A percentile compares a stretch with the other conserved stretches of the same genome.
Evolutionary conservation across 2,113 vertebrate species (phyloP).

Genomic region (Eonycteris spelaea): DNA sequence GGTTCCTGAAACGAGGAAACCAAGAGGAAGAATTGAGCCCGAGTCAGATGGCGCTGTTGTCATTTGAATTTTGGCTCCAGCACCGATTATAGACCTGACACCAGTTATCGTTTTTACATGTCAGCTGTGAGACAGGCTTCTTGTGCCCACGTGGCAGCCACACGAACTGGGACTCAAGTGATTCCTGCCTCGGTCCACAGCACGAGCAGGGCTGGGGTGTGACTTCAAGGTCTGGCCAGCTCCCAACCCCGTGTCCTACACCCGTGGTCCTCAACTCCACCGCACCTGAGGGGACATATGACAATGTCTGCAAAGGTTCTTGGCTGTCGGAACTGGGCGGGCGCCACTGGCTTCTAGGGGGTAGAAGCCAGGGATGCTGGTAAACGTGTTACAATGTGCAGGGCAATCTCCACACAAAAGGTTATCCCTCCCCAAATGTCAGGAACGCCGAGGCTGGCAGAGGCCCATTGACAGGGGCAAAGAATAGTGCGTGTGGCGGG

Average conservation of each 20-base stretch:
- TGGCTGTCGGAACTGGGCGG: not conserved
- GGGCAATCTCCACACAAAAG: not conserved
- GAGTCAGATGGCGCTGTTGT: not conserved
- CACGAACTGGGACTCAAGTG: not conserved
- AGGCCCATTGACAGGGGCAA: not conserved
- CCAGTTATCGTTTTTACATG: not conserved
- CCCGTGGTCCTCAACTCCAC: not conserved
- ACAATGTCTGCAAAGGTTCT: not conserved
- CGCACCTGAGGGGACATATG: not conserved
- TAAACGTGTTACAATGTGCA: fast-evolving
- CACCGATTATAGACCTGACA: fast-evolving
- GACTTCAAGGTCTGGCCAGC: not conserved
- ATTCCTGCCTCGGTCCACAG: not conserved
- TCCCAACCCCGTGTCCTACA: not conserved
- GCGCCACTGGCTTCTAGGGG: not conserved
- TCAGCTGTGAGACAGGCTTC: not conserved
- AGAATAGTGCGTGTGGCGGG: no score
- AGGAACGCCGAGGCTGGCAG: fast-evolving
- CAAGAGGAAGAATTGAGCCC: fast-evolving
- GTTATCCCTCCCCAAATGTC: fast-evolving
- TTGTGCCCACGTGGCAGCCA: not conserved
- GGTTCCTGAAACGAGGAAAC: not conserved
- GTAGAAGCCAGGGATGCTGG: not conserved
- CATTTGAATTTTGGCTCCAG: not conserved
- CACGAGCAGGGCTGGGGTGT: not conserved